These are phyloP conservation scores for Euschistus heros DNA, from an alignment of 1,140 invertebrate genomes.

Conservation along the genomic window DNA sequence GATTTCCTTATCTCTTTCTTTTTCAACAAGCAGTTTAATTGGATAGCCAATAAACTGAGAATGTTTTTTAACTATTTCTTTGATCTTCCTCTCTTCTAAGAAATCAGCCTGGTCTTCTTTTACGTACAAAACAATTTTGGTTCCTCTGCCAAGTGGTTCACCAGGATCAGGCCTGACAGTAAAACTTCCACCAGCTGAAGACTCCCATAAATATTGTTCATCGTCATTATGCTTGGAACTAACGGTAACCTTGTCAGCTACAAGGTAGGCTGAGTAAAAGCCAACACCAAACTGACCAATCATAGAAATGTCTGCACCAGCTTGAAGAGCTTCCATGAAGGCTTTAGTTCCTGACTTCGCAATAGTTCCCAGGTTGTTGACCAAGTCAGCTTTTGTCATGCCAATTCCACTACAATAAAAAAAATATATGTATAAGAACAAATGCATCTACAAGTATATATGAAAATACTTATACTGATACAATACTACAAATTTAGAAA, in stretches of 20 bases:
- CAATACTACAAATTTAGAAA: neutral
- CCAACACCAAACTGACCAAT: conserved; percentile 86
- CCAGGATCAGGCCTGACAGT: conserved; percentile 49
- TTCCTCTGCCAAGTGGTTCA: conserved; percentile 57
- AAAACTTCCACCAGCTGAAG: conserved; percentile 69
- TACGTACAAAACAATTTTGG: conserved; percentile 61
- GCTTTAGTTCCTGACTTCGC: conserved; percentile 81
- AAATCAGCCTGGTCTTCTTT: conserved; percentile 78
- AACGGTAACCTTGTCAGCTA: conserved; percentile 89
- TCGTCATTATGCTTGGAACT: conserved; percentile 91
- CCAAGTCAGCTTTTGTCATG: conserved; percentile 79
- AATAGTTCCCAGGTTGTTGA: conserved; percentile 81
- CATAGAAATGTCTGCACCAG: conserved; percentile 80
- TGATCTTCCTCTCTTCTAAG: conserved; percentile 82
- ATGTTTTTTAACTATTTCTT: conserved; percentile 97
- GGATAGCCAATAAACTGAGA: conserved; percentile 99
- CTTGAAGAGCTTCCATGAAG: conserved; percentile 80
- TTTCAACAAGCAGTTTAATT: conserved; percentile 88
- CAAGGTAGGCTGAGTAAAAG: conserved; percentile 92
- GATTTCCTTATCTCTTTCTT: conserved; percentile 90
- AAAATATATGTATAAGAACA: neutral
- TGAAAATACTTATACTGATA: neutral
- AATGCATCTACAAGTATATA: neutral
- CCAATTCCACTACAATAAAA: conserved; percentile 52
- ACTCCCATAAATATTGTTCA: conserved; percentile 71